Evolutionary conservation across 2,888 invertebrate genomes (phyloP).

Genomic region (Napeogenes sylphis): DNA sequence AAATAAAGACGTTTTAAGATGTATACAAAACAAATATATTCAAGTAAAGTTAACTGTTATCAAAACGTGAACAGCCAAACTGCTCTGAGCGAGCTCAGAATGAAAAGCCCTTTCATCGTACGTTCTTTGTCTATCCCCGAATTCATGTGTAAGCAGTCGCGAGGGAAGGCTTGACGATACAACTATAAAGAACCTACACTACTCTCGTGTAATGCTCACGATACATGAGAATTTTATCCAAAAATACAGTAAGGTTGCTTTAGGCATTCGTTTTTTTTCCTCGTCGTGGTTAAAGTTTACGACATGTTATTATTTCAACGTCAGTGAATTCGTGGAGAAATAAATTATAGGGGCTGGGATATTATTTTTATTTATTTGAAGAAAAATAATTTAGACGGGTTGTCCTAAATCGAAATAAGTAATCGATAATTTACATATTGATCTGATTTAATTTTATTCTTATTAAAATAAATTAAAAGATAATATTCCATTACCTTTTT

Average conservation of each 20-base stretch:
- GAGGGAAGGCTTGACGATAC: conserved; percentile 23
- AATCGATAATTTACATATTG: too few relatives aligned
- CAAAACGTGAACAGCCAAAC: conserved; percentile 24
- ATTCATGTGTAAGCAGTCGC: conserved; percentile 32
- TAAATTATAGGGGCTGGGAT: neutral
- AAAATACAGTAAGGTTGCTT: conserved; percentile 10
- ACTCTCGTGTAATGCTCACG: conserved; percentile 7
- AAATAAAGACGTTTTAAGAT: too few relatives aligned
- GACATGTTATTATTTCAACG: conserved; percentile 1
- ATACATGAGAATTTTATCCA: conserved; percentile 13
- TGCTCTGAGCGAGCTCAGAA: conserved; percentile 17
- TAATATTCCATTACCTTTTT: too few relatives aligned
- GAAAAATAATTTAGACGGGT: too few relatives aligned
- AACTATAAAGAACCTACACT: conserved; percentile 19
- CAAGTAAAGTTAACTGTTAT: conserved; percentile 24
- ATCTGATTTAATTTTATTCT: too few relatives aligned
- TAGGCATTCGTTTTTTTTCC: neutral
- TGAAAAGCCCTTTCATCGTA: conserved; percentile 33
- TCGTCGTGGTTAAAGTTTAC: neutral
- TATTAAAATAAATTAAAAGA: too few relatives aligned
- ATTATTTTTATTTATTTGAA: too few relatives aligned
- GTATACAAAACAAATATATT: conserved; percentile 8
- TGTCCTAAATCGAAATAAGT: too few relatives aligned
- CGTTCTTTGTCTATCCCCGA: conserved; percentile 32
- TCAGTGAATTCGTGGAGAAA: neutral